phyloP scores from a whole-genome alignment of 2,888 invertebrate genomes.

The Timema cristinae region DNA sequence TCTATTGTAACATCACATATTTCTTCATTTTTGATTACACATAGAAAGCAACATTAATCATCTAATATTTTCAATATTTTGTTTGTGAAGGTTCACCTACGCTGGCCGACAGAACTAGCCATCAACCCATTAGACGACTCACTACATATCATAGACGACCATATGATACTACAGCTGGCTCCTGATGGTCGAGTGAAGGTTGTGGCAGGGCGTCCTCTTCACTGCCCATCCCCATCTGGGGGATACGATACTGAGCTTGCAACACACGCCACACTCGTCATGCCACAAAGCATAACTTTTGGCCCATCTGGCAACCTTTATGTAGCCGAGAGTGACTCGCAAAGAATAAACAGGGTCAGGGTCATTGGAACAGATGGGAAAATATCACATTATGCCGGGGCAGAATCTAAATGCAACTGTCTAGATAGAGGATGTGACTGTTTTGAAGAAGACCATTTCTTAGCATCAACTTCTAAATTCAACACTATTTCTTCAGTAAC shows the following conservation, averaged over 20 bases:
- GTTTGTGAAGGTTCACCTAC: constrained; percentile 64
- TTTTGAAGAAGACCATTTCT: constrained; percentile 84
- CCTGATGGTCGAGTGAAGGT: constrained; percentile 88
- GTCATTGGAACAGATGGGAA: constrained; percentile 91
- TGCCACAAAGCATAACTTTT: constrained; percentile 93
- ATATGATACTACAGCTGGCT: constrained; percentile 89
- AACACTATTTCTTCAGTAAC: constrained; percentile 90
- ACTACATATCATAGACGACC: constrained; percentile 93
- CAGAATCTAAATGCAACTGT: constrained; percentile 91
- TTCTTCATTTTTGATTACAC: background rate
- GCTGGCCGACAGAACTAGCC: constrained; percentile 95
- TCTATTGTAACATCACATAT: no score
- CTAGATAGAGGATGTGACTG: constrained; percentile 88
- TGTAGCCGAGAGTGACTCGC: constrained; percentile 94
- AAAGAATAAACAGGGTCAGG: constrained; percentile 85
- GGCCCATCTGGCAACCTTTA: constrained; percentile 88
- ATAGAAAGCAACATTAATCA: background rate
- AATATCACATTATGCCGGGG: constrained; percentile 89
- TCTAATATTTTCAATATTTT: background rate
- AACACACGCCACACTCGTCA: constrained; percentile 83
- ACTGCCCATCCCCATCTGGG: constrained; percentile 80
- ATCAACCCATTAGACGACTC: constrained; percentile 94
- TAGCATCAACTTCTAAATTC: constrained; percentile 91
- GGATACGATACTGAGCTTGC: constrained; percentile 83
- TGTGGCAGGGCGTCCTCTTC: constrained; percentile 87